Evolutionary conservation across 64 coral and sea anemone species (phyloP).

Genomic region (Dendrophyllia cribrosa): DNA sequence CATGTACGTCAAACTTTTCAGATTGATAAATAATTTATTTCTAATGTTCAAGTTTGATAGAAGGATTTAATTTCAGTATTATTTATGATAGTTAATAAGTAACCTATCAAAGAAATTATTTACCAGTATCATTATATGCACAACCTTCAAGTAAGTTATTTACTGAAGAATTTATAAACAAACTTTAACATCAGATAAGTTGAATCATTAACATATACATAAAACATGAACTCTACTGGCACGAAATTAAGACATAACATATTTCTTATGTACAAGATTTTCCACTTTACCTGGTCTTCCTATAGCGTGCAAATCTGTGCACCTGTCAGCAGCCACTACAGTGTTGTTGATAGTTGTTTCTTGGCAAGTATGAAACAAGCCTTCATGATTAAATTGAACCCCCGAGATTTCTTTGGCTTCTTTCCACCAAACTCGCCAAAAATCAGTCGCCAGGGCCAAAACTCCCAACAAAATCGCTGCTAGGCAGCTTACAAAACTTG

Average conservation of each 20-base stretch:
- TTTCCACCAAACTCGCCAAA: slow-evolving; percentile 75
- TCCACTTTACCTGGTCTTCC: slow-evolving; percentile 43
- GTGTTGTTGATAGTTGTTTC: slow-evolving; percentile 54
- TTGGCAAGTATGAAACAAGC: slow-evolving; percentile 69
- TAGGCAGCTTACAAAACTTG: slow-evolving; percentile 67
- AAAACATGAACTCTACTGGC: no score
- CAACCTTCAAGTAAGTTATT: not conserved
- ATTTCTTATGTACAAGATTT: not conserved
- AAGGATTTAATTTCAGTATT: no score
- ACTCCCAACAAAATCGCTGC: slow-evolving; percentile 65
- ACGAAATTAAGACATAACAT: no score
- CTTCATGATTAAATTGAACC: slow-evolving; percentile 64
- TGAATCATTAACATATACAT: not conserved
- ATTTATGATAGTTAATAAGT: not conserved
- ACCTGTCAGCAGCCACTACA: slow-evolving; percentile 44
- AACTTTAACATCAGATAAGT: not conserved
- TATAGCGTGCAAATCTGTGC: slow-evolving; percentile 34
- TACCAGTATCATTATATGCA: not conserved
- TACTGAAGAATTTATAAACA: not conserved
- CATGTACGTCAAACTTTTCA: no score
- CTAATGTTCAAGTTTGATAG: no score
- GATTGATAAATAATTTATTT: no score
- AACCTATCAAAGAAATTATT: not conserved
- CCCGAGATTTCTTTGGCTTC: slow-evolving; percentile 26
- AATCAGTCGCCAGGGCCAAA: slow-evolving; percentile 72